These are phyloP conservation scores for Oceanodroma leucorhoa DNA, from an alignment of 2,797 vertebrate genomes.

Conservation along the genomic window DNA sequence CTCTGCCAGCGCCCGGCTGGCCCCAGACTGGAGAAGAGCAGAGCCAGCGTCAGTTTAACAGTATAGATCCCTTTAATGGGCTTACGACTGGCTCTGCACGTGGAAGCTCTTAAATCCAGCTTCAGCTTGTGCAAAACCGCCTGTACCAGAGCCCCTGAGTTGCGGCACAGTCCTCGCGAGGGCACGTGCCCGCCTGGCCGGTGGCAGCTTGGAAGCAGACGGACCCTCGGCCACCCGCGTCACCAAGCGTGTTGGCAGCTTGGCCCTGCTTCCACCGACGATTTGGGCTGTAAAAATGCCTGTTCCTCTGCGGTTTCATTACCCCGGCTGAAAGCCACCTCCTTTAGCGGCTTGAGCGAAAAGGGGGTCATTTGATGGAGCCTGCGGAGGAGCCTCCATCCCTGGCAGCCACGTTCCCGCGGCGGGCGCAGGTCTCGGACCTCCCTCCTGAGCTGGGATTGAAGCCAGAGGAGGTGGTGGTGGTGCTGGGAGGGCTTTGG, in stretches of 20 bases:
- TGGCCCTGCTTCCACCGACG: accelerated
- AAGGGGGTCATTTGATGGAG: too few species aligned
- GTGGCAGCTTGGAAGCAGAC: background rate
- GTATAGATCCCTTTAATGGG: background rate
- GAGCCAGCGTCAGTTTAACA: background rate
- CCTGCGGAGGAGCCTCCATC: background rate
- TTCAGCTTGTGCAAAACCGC: background rate
- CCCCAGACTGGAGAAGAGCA: background rate
- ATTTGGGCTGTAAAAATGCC: background rate
- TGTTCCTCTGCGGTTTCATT: accelerated
- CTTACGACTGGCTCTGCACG: background rate
- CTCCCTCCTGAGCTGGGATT: background rate
- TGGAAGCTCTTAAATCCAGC: background rate
- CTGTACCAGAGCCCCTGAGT: background rate
- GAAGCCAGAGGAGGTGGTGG: background rate
- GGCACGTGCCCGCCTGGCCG: accelerated
- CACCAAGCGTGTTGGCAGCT: background rate
- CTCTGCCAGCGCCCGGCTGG: background rate
- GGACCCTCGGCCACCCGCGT: background rate
- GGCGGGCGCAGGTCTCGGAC: background rate
- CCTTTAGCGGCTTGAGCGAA: accelerated
- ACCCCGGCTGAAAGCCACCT: background rate
- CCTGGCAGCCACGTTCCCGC: background rate
- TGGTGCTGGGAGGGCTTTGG: background rate
- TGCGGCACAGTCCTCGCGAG: accelerated